Evolutionary conservation across 2,113 vertebrate genomes (phyloP), one percentile per base, ranked within the genome.

Genomic region (Callocephalon fimbriatum): DNA sequence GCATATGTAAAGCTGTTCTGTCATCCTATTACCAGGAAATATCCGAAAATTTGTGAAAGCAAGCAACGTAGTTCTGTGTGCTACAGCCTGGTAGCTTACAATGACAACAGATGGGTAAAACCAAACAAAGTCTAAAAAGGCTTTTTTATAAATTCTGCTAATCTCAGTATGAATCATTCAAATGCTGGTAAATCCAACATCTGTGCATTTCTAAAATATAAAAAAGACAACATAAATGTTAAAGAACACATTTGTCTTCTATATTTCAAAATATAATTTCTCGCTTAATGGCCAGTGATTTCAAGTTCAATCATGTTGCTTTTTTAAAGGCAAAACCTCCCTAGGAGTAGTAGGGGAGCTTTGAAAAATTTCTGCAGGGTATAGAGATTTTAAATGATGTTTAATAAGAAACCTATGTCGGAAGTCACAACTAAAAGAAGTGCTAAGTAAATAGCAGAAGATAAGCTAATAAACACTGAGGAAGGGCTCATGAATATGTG

Each of bases 121-220:
- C 2, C 19, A 91, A 94, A 19, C 3, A 11, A 80, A 85, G 13
- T 20, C 35, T 56, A 27, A 88, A 75, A 70, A 53, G 12, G 38
- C 1, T 2, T 66, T 71, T 81, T 80, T 27, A 54, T 51, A 25
- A 87, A 56, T 90, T 73, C 35, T 68, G 15, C 9, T 85, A 40
- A 90, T 85, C 40, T 94, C 78, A 35, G 13, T 66, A 62, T 84
- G 62, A 89, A 61, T 75, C 42, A 74, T 83, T 88, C 42, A 59
- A 82, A 67, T 58, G 5, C 11, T 84, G 0, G 1, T 45, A 77
- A 92, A 74, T 71, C 22, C 29, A 91, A 59, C 51, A 72, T 67
- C 27, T 54, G 22, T 58, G 26, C 5, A 37, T 59, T 86, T 93
- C 31, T 86, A 38, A 70, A 86, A 53, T 16, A 35, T 32, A 61